phyloP scores from a whole-genome alignment of 2,113 vertebrate species.

The Perca flavescens region DNA sequence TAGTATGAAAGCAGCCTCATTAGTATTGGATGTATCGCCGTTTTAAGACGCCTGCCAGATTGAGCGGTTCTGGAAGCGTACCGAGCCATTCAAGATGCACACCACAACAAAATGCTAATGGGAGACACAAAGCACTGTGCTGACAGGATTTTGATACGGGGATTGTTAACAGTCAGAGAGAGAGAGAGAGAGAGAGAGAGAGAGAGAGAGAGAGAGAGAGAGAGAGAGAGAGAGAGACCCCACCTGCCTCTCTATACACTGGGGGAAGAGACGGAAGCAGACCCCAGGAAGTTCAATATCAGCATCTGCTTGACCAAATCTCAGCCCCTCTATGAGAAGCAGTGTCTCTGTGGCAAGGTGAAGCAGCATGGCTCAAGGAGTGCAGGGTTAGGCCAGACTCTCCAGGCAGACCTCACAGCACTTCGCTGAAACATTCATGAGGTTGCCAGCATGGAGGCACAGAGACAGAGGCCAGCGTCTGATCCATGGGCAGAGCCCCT shows the following conservation, averaged over 20 bases:
- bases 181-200: slow-evolving; percentile 16
- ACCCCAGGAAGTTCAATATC: slow-evolving; percentile 71
- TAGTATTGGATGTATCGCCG: slow-evolving; percentile 70
- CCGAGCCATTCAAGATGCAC: slow-evolving; percentile 73
- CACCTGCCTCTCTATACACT: slow-evolving; percentile 61
- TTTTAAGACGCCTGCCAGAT: slow-evolving; percentile 65
- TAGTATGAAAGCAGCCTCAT: slow-evolving; percentile 63
- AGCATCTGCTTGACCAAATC: slow-evolving; percentile 78
- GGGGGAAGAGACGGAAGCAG: slow-evolving; percentile 16
- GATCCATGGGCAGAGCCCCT: slow-evolving; percentile 61
- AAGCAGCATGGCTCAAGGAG: slow-evolving; percentile 54
- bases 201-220: too few species aligned
- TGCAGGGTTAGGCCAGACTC: slow-evolving; percentile 61
- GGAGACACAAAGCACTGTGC: slow-evolving; percentile 68
- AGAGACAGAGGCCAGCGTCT: slow-evolving; percentile 58
- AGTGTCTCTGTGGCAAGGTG: slow-evolving; percentile 57
- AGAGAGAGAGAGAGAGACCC: too few species aligned
- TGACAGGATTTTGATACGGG: slow-evolving; percentile 81
- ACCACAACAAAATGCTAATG: slow-evolving; percentile 83
- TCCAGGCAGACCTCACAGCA: slow-evolving; percentile 70
- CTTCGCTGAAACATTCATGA: slow-evolving; percentile 75
- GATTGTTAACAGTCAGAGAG: slow-evolving; percentile 73
- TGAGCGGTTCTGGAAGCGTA: slow-evolving; percentile 61
- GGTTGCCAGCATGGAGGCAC: slow-evolving; percentile 66
- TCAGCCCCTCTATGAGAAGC: slow-evolving; percentile 55